Evolutionary conservation across 2,113 vertebrate species (phyloP), one percentile per base, ranked within the genome.

Genomic region (Athene cunicularia): DNA sequence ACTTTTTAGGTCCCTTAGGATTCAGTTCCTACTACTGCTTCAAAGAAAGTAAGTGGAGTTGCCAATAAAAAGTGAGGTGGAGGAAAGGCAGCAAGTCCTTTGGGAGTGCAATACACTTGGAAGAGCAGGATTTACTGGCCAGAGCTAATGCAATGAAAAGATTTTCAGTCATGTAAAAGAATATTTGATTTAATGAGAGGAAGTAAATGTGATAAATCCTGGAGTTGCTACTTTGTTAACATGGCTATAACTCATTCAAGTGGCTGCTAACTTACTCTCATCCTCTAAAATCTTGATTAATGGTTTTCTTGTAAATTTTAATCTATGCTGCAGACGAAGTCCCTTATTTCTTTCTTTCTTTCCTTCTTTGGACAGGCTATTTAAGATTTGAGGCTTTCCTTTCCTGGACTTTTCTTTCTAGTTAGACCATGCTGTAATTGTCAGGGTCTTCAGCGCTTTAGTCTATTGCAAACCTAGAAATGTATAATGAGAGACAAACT

Each of bases 111-210:
- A 50, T 35, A 64, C 20, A 43, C 68, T 60, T 52, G 63, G 66
- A 89, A 95, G 94, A 86, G 39, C 28, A 91, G 72, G 33, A 80
- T 91, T 95, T 72, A 86, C 39, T 52, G 30, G 30, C 26, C 28
- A 72, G 26, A 63, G 30, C 24, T 95, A 84, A 72, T 37, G 39
- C 45, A 81, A 60, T 73, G 28, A 89, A 80, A 95, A 82, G 30
- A 73, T 41, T 85, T 85, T 56, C 35, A 72, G 56, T 76, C 83
- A 95, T 26, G 53, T 52, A 86, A 91, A 85, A 79, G 49, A 81
- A 84, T 60, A 94, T 72, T 87, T 89, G 35, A 82, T 95, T 89
- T 88, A 95, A 70, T 79, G n/a, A 82, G 20, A 80, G 45, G n/a
- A 89, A 92, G 62, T 32, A 95, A 72, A 95, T 26, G 12, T 59